These are phyloP conservation scores for Ginglymostoma cirratum DNA, from an alignment of 2,113 vertebrate species.

Conservation along the genomic window DNA sequence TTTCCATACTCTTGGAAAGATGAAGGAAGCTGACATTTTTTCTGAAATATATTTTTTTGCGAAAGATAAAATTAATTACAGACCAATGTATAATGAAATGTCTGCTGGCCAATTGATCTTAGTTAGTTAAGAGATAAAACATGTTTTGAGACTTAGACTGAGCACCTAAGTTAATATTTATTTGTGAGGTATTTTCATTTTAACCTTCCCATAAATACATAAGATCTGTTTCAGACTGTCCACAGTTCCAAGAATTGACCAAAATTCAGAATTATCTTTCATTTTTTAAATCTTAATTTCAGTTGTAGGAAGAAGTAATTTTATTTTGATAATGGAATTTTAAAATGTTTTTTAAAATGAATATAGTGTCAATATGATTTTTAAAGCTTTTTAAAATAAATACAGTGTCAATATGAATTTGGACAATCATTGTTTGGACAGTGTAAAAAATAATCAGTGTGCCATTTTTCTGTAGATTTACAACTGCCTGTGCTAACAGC, in stretches of 20 bases:
- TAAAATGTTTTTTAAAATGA: not conserved
- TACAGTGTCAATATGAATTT: not conserved
- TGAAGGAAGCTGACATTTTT: not conserved
- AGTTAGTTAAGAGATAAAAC: not conserved
- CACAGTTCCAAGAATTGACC: not conserved
- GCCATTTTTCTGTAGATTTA: not conserved
- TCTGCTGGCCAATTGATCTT: not conserved
- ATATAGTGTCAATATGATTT: not conserved
- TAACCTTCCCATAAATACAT: not conserved
- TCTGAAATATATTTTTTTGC: not conserved
- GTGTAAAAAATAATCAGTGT: not conserved
- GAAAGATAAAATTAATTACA: not conserved
- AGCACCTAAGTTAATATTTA: not conserved
- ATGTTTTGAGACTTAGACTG: not conserved
- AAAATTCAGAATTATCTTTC: not conserved
- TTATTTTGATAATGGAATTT: not conserved
- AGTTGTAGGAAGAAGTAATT: not conserved
- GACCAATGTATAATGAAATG: not conserved
- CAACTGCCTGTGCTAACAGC: not conserved
- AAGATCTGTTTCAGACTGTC: not conserved
- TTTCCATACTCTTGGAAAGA: not conserved
- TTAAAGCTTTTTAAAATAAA: not conserved
- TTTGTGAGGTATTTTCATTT: not conserved
- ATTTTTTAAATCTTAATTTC: not conserved
- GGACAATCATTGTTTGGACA: not conserved